Base-by-base conservation (phyloP, 2,888 invertebrate genomes). In the Frankliniella fusca region DNA sequence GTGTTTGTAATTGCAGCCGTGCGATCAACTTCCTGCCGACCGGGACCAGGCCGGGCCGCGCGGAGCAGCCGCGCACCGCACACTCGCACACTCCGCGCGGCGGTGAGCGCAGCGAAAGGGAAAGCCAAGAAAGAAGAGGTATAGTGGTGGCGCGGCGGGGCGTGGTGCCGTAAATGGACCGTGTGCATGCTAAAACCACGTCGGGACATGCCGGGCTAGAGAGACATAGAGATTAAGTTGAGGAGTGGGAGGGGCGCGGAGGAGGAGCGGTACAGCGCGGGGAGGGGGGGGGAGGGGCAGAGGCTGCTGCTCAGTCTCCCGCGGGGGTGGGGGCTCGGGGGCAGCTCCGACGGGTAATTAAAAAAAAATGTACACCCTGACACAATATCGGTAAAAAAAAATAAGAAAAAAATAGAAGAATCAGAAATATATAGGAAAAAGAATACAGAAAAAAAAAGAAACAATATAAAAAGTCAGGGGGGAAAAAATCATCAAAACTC, bases 71-170 rank as follows among this genome's bases (percentile, higher is more conserved):
- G 23, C 65, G n/a, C 23, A 8, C 7, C 27, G 27, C 23, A 27
- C 27, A 7, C 70, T 9, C 70, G 23, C 23, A 27, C 70, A 23
- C 27, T 10, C 23, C 3, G 3, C 38, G 38, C 38, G 38, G 20
- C 54, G 20, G 38, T 5, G 38, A 38, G 38, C 38, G 38, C 70
- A 23, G 70, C 70, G 27, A 76, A 76, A 76, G 70, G 70, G 70
- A 76, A 76, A 76, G 70, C 70, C 70, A 76, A 76, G 70, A 76
- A 76, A 76, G 70, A 76, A 76, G 70, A 76, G 70, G 70, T 76
- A 76, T 23, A 76, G 70, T 23, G 61, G 61, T 18, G 0, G 61
- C 15, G 61, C 12, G 61, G 61, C 61, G 61, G 15, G 61, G 61
- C 61, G 20, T 18, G 61, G 70, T 10, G 23, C 70, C 70, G 27